A percentile compares a stretch with the other conserved stretches of the same genome.
Conservation (phyloP, 2,888 invertebrate genomes). For the Argynnis bischoffii region DNA sequence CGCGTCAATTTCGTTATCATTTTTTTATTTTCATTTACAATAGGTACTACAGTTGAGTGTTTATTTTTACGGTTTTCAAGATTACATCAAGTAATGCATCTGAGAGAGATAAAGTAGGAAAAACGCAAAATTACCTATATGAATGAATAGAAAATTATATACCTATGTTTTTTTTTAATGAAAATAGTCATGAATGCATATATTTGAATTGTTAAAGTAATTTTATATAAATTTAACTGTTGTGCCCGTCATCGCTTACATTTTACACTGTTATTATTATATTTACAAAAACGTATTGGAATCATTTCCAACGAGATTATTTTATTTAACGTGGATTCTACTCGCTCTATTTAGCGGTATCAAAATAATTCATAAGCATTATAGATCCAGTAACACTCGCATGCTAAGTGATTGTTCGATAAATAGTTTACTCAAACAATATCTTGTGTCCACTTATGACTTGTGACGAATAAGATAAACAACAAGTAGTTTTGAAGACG, state of each 20-base stretch:
- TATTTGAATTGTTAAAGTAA: no score
- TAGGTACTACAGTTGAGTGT: no score
- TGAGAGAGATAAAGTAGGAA: no score
- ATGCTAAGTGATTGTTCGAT: slow-evolving; percentile 49
- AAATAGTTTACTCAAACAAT: slow-evolving; percentile 44
- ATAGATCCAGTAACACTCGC: slow-evolving; percentile 36
- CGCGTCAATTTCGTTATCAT: neutral
- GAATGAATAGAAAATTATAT: no score
- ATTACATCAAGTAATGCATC: no score
- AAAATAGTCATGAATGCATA: no score
- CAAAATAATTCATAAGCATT: slow-evolving; percentile 29
- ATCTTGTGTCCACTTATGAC: slow-evolving; percentile 38
- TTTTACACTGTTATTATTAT: neutral
- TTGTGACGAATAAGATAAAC: slow-evolving; percentile 41
- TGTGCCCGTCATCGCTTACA: neutral
- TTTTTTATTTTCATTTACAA: no score
- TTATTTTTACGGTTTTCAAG: no score
- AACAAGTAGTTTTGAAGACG: slow-evolving; percentile 27
- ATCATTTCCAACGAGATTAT: slow-evolving; percentile 8
- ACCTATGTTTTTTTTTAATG: no score
- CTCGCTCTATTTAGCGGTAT: slow-evolving; percentile 12
- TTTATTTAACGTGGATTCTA: neutral
- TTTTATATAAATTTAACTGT: no score
- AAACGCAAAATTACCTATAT: no score
- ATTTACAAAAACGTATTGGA: neutral